Percentiles rank a stretch among this genome's conserved stretches.
These are phyloP conservation scores for Platorchestia sp. DNA, from an alignment of 1,140 invertebrate species.

Conservation along the genomic window DNA sequence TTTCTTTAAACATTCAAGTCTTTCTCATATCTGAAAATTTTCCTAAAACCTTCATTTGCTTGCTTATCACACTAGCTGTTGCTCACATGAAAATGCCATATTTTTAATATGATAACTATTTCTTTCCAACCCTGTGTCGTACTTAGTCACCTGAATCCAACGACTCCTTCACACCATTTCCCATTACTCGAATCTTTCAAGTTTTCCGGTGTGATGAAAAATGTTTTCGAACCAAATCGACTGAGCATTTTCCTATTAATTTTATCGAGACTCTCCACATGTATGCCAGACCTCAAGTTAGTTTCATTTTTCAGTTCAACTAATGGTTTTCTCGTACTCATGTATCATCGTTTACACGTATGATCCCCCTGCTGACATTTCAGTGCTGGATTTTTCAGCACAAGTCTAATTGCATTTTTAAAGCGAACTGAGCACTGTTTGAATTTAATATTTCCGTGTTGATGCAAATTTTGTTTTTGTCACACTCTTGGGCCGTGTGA, in stretches of 20 bases:
- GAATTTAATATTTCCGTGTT: neutral
- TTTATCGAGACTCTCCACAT: neutral
- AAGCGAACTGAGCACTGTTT: neutral
- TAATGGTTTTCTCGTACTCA: neutral
- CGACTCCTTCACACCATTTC: neutral
- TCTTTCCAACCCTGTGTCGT: slow-evolving; percentile 11
- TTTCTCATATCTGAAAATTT: slow-evolving; percentile 42
- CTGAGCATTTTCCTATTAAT: neutral
- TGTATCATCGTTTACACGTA: neutral
- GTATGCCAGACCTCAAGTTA: neutral
- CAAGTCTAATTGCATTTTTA: neutral
- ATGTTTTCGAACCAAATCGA: neutral
- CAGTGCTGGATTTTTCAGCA: neutral
- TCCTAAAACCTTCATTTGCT: neutral
- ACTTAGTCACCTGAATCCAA: neutral
- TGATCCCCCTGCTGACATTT: neutral
- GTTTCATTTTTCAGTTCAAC: neutral
- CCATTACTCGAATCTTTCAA: neutral
- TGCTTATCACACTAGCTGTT: slow-evolving; percentile 26
- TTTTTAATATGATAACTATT: neutral
- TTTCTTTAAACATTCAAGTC: slow-evolving; percentile 37
- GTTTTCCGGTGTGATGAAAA: neutral
- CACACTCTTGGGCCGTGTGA: neutral
- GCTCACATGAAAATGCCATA: neutral
- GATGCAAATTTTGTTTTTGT: neutral